phyloP scores from a whole-genome alignment of 1,140 invertebrate genomes.

The Tetramorium parvispinum region DNA sequence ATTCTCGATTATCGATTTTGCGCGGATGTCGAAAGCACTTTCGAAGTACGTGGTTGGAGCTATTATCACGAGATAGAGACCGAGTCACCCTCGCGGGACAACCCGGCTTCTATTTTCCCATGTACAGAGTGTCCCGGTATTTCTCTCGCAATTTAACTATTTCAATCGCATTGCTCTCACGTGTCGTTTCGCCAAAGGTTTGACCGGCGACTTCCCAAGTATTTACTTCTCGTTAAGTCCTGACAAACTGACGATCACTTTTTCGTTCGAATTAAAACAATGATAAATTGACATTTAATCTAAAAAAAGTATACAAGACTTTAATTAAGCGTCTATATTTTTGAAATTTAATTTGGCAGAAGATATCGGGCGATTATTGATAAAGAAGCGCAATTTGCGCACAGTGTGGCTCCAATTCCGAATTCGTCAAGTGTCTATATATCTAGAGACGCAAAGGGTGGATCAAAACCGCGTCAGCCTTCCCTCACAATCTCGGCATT shows the following conservation, averaged over 20 bases:
- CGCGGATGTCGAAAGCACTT: constrained; percentile 17
- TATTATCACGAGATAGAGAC: constrained; percentile 46
- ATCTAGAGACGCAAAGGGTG: too few relatives aligned
- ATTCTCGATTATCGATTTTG: constrained; percentile 27
- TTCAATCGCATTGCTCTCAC: background rate
- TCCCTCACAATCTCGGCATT: background rate
- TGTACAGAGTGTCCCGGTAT: constrained; percentile 26
- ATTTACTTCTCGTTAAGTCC: background rate
- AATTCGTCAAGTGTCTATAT: background rate
- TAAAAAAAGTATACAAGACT: background rate
- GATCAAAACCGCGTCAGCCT: background rate
- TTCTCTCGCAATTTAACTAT: background rate
- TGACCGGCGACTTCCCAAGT: background rate
- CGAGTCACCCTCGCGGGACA: constrained; percentile 10
- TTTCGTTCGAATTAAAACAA: background rate
- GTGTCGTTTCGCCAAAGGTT: background rate
- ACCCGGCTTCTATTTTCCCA: constrained; percentile 14
- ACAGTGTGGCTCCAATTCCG: background rate
- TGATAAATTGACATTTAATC: background rate
- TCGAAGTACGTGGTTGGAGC: constrained; percentile 6
- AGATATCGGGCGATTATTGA: background rate
- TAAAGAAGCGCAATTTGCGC: background rate
- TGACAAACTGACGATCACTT: background rate
- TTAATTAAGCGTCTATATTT: background rate
- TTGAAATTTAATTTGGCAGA: background rate